Evolutionary conservation across 1,140 invertebrate species (phyloP).

Genomic region (Bombus difficillimus): DNA sequence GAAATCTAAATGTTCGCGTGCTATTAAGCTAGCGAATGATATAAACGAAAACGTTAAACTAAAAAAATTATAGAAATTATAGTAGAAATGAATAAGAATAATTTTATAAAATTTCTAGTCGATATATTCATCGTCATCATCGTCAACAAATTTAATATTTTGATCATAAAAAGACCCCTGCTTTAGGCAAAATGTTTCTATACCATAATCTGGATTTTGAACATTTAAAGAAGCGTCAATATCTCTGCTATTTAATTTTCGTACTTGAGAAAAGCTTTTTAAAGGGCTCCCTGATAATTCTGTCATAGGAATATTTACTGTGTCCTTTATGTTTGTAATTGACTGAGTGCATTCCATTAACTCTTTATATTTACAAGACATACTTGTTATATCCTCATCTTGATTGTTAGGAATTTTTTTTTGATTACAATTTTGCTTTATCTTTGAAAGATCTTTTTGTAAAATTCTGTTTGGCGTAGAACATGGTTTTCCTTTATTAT

Average conservation of each 20-base stretch:
- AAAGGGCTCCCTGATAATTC: constrained; percentile 71
- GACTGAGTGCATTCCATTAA: constrained; percentile 63
- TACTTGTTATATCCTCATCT: constrained; percentile 62
- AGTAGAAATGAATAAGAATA: background rate
- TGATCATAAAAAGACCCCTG: constrained; percentile 77
- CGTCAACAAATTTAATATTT: constrained; percentile 82
- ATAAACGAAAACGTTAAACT: background rate
- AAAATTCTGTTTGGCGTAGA: background rate
- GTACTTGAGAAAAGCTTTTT: constrained; percentile 64
- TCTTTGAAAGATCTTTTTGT: constrained; percentile 18
- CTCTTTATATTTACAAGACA: constrained; percentile 69
- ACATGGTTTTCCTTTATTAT: background rate
- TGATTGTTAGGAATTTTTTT: constrained; percentile 26
- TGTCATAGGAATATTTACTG: constrained; percentile 72
- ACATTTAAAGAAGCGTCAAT: constrained; percentile 68
- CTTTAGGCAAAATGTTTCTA: constrained; percentile 71
- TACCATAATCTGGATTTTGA: constrained; percentile 72
- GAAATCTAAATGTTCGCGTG: background rate
- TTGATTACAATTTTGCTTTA: constrained; percentile 4
- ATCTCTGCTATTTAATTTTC: constrained; percentile 57
- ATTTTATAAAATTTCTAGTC: constrained; percentile 10
- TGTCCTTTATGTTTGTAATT: constrained; percentile 51
- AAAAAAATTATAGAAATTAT: background rate
- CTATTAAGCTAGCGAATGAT: background rate
- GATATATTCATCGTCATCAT: constrained; percentile 79